phyloP scores from a whole-genome alignment of 1,140 invertebrate species.

The Drepana arcuata region DNA sequence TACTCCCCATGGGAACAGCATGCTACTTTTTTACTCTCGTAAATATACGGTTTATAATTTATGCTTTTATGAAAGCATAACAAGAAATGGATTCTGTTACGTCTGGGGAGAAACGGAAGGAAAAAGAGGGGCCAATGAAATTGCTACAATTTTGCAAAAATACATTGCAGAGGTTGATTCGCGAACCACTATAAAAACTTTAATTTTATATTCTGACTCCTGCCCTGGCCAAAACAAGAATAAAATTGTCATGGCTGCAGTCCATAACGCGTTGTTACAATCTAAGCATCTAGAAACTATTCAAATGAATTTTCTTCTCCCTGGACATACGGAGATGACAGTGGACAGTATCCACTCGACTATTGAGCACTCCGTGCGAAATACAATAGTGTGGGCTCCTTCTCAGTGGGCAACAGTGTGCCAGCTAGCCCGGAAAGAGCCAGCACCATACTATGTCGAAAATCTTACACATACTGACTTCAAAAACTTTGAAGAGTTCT shows the following conservation, averaged over 20 bases:
- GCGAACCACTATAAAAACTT: conserved; percentile 1
- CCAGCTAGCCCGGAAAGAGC: conserved; percentile 9
- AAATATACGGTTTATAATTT: conserved; percentile 17
- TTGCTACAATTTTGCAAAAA: conserved; percentile 7
- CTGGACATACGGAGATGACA: conserved; percentile 16
- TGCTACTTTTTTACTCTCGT: conserved; percentile 15
- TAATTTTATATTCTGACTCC: conserved; percentile 16
- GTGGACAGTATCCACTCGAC: conserved; percentile 12
- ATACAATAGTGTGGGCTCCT: conserved; percentile 12
- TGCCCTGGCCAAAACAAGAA: conserved; percentile 17
- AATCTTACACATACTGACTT: conserved; percentile 11
- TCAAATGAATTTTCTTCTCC: conserved; percentile 18
- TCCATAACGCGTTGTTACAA: conserved; percentile 8
- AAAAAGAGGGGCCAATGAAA: conserved; percentile 11
- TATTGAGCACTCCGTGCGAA: conserved; percentile 10
- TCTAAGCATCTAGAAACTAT: conserved; percentile 11
- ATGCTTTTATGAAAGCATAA: conserved; percentile 9
- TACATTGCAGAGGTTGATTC: conserved; percentile 12
- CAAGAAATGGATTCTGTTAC: conserved; percentile 12
- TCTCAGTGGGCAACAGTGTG: conserved; percentile 16
- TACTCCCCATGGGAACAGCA: conserved; percentile 19
- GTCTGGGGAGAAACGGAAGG: conserved; percentile 11
- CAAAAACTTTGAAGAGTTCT: conserved; percentile 2
- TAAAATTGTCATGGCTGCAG: conserved; percentile 9
- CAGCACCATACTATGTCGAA: conserved; percentile 8